Base-by-base conservation (phyloP, 2,797 vertebrate genomes). In the Danio tinwini region DNA sequence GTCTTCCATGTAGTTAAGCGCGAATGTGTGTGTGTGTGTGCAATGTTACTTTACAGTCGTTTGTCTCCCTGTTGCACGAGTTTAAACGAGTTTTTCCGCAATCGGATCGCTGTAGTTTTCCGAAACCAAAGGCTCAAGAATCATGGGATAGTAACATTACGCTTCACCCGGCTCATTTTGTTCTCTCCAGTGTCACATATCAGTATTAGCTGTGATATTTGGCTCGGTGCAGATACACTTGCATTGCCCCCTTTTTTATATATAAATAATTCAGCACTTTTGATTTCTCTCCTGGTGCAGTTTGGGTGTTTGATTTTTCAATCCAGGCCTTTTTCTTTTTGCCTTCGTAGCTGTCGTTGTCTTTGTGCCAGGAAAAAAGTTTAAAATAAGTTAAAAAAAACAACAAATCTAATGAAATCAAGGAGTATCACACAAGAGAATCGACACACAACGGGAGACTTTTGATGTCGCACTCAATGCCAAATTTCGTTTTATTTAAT, bases 401-500 rank as follows among this genome's bases (percentile, higher is more conserved):
- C n/a, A n/a, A n/a, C n/a, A n/a, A n/a, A 50, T 49, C 1, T 85
- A 85, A 83, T 83, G 88, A 91, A 88, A 84, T 90, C 86, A 53
- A 85, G 55, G 79, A 52, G 49, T 12, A 11, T 52, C 39, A 58
- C 65, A 76, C 7, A 40, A 50, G 68, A 78, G 63, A 52, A 64
- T 78, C 14, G 14, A 58, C 17, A 19, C 52, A 72, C 72, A 40
- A 29, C 19, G 42, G 12, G 47, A 68, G 61, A 40, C 63, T 19
- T 53, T 76, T 83, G 77, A 52, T 64, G 63, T 76, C 21, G 67
- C 77, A 78, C 81, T 86, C 81, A 86, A 92, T 88, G 91, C 92
- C 93, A 93, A 93, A 93, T 91, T 71, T 81, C 78, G 79, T 80
- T 68, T 77, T 58, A 29, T 29, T 49, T 79, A 7, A 5, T 82